Evolutionary conservation across 92 coral and sea anemone genomes (phyloP).

Genomic region (Virgularia gustaviana): DNA sequence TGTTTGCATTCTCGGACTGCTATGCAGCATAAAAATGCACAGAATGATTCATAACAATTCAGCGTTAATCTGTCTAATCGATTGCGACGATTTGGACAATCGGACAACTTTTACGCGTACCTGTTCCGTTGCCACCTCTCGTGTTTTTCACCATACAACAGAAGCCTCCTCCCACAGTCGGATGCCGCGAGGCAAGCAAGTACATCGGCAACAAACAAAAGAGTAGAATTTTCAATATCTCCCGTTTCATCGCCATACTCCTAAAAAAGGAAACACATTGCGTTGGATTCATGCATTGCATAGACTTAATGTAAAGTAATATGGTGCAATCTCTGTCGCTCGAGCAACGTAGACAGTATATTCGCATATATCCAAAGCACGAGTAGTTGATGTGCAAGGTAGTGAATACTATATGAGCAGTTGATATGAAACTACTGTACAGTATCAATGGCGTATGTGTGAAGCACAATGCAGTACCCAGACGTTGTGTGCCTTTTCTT

Average conservation of each 20-base stretch:
- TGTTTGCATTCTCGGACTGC: too few species aligned
- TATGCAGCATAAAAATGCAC: too few species aligned
- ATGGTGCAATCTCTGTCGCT: constrained; percentile 63
- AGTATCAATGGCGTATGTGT: too few species aligned
- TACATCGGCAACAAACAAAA: constrained; percentile 86
- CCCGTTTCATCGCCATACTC: constrained; percentile 19
- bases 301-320: too few species aligned
- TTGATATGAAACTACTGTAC: too few species aligned
- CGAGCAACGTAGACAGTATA: constrained; percentile 48
- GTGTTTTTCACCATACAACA: constrained; percentile 90
- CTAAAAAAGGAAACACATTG: too few species aligned
- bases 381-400: too few species aligned
- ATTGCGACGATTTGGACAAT: background rate
- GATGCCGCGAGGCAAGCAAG: constrained; percentile 86
- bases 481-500: too few species aligned
- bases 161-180: constrained; percentile 83
- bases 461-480: too few species aligned
- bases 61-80: background rate
- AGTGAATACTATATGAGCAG: too few species aligned
- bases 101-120: constrained; percentile 26
- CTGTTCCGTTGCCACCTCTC: constrained; percentile 97
- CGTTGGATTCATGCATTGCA: too few species aligned
- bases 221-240: constrained; percentile 57
- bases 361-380: background rate
- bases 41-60: background rate